Evolutionary conservation across 2,113 vertebrate species (phyloP).

Genomic region (Stegastes partitus): DNA sequence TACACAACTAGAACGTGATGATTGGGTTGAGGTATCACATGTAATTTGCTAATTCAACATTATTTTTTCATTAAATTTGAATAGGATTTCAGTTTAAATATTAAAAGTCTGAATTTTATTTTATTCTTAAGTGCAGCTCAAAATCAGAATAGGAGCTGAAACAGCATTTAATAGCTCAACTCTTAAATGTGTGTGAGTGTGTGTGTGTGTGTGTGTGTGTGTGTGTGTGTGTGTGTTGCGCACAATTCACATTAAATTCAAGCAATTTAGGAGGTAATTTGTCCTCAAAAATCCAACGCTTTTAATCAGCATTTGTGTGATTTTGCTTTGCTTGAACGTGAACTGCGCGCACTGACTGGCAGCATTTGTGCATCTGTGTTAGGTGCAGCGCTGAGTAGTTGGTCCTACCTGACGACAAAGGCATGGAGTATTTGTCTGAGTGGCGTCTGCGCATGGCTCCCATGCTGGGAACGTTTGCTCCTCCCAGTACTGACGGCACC

Average conservation of each 20-base stretch:
- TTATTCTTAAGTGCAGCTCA: background rate
- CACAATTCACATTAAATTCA: conserved; percentile 12
- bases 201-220: conserved; percentile 11
- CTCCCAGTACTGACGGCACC: conserved; percentile 97
- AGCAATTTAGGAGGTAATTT: background rate
- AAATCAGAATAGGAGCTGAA: background rate
- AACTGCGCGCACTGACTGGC: background rate
- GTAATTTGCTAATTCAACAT: conserved; percentile 36
- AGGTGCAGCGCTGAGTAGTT: conserved; percentile 68
- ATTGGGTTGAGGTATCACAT: conserved; percentile 9
- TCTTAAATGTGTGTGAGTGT: background rate
- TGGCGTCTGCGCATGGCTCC: conserved; percentile 99
- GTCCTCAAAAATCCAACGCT: background rate
- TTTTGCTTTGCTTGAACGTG: background rate
- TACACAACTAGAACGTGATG: conserved; percentile 1
- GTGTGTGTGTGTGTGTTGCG: conserved; percentile 15
- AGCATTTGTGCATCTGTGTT: conserved; percentile 9
- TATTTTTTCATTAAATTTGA: conserved; percentile 31
- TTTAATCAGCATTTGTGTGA: background rate
- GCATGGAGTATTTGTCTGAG: conserved; percentile 99
- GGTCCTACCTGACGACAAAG: conserved; percentile 96
- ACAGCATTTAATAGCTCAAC: background rate
- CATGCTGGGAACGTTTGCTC: conserved; percentile 97
- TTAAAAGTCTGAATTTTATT: background rate
- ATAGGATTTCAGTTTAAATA: conserved; percentile 1